Percentiles rank a stretch among this genome's conserved stretches.
Evolutionary conservation across 1,140 invertebrate species (phyloP).

Genomic region (Drosophila santomea): DNA sequence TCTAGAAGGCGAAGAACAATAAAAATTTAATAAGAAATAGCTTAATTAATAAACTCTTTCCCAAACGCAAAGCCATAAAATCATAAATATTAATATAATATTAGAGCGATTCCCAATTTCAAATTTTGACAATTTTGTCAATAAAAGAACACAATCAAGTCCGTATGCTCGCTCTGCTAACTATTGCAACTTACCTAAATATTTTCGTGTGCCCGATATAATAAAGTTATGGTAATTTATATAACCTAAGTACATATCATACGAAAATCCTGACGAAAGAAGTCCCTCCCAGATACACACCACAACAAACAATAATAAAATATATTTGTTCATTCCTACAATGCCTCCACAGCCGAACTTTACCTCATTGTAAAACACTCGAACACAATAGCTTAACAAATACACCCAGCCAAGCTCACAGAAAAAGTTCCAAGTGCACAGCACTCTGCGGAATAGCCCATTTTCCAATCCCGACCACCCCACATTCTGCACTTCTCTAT

Average conservation of each 20-base stretch:
- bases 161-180: no score
- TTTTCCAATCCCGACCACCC: background rate
- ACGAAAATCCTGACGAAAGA: slow-evolving; percentile 9
- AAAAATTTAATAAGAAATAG: no score
- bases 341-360: slow-evolving; percentile 79
- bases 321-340: slow-evolving; percentile 68
- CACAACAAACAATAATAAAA: slow-evolving; percentile 30
- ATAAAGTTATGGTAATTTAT: slow-evolving; percentile 60
- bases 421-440: slow-evolving; percentile 75
- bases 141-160: no score
- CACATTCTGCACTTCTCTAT: slow-evolving; percentile 5
- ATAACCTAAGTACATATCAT: slow-evolving; percentile 67
- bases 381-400: slow-evolving; percentile 66
- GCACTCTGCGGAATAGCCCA: slow-evolving; percentile 49
- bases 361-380: slow-evolving; percentile 81
- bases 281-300: slow-evolving; percentile 11
- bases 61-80: no score
- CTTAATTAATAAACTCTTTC: no score
- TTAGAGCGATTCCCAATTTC: no score
- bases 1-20: no score
- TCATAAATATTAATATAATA: no score
- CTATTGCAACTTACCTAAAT: no score
- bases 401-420: slow-evolving; percentile 53
- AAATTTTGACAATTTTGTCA: no score
- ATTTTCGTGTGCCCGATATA: background rate